These are phyloP conservation scores for Eumaeus atala DNA, from an alignment of 1,140 invertebrate genomes.

Conservation along the genomic window DNA sequence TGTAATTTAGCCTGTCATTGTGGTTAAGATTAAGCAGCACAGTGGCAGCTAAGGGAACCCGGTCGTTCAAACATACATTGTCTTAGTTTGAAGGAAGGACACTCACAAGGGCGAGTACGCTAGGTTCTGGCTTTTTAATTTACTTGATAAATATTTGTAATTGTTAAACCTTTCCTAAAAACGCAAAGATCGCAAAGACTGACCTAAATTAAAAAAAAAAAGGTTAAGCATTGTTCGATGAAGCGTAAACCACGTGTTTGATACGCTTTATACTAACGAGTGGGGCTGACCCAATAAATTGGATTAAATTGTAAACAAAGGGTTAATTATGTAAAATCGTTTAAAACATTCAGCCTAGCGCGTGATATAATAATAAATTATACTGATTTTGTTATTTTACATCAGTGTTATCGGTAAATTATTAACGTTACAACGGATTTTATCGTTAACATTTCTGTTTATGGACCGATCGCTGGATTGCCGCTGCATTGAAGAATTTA, in stretches of 20 bases:
- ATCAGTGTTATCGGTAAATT: constrained; percentile 21
- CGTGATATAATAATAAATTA: constrained; percentile 14
- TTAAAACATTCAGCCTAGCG: constrained; percentile 12
- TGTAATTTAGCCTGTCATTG: no score
- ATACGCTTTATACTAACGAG: neutral
- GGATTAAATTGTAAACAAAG: constrained; percentile 9
- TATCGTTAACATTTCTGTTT: constrained; percentile 18
- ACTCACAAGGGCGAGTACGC: no score
- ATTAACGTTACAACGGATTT: constrained; percentile 20
- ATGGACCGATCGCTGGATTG: neutral
- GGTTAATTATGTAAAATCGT: constrained; percentile 10
- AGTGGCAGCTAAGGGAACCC: no score
- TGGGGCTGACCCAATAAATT: constrained; percentile 1
- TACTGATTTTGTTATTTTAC: constrained; percentile 21
- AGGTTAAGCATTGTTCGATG: neutral
- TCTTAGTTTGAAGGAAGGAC: no score
- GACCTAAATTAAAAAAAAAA: neutral
- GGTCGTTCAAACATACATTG: no score
- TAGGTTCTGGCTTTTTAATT: neutral
- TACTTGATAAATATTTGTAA: neutral
- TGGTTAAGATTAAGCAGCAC: no score
- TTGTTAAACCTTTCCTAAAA: neutral
- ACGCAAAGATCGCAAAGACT: neutral
- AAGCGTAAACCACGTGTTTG: constrained; percentile 4
- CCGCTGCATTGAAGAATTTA: constrained; percentile 7